Evolutionary conservation across 2,888 invertebrate species (phyloP), one percentile per base, ranked within the genome.

Genomic region (Eubasilissa splendida): DNA sequence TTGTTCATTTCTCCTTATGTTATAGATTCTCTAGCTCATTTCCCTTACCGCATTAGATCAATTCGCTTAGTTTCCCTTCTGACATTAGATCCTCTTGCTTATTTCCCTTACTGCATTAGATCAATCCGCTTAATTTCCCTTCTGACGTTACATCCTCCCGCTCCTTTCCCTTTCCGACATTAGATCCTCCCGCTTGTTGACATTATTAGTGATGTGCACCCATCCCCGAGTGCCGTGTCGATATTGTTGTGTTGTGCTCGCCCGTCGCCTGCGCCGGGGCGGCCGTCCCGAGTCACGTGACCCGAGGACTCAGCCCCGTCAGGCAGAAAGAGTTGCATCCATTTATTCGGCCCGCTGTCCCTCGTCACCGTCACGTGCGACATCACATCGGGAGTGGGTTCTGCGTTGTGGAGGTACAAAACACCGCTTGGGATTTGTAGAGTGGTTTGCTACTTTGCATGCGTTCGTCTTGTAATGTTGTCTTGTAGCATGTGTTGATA

Each of bases 401-500:
- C 68, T 80, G 80, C 80, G 80, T 80, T 70, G 54, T 80, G 80
- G 80, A 80, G 22, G 76, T 60, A 80, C 76, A 80, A 42, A 14
- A 52, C 54, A 73, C 31, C 54, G 63, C 63, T 31, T n/a, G 33
- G 63, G 4, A 4, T 42, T 42, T 42, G 42, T 42, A 7, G 7
- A 42, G 3, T 42, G 7, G 42, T 5, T 7, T 42, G 42, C 42
- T 42, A 7, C 42, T 42, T 42, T 42, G 42, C 42, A 22, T 22
- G 22, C 1, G 22, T 22, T 22, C 22, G 22, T 22, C 0, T 22
- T 22, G 22, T 22, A 22, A 22, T 22, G 22, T 22, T 22, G 22
- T 22, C 22, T 22, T 22, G 22, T 22, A 22, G 22, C 22, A 22
- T 22, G 22, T 22, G 22, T 22, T 22, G 1, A 22, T 22, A 22